These are phyloP conservation scores for Agrochola lychnidis DNA, from an alignment of 2,888 invertebrate species.

Conservation along the genomic window DNA sequence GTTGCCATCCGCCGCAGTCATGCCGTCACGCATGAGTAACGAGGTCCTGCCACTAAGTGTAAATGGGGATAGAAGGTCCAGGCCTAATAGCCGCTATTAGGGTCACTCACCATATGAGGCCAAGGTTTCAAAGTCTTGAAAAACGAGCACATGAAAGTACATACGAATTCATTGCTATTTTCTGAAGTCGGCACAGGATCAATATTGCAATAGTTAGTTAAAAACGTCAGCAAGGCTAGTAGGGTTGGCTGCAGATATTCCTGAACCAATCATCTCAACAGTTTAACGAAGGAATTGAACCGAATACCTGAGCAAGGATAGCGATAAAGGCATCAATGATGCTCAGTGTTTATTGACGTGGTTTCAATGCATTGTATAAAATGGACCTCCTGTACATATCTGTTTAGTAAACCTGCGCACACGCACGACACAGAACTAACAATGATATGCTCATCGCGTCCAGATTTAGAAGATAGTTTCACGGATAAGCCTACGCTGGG, in stretches of 20 bases:
- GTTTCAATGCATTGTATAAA: constrained; percentile 19
- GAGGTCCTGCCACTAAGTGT: constrained; percentile 62
- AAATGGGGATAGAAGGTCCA: constrained; percentile 55
- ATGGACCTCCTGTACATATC: constrained; percentile 32
- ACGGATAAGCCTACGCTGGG: constrained; percentile 59
- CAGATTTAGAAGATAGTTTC: constrained; percentile 61
- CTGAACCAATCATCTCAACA: not conserved
- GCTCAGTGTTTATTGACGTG: not conserved
- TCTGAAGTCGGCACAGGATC: no score
- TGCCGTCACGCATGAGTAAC: constrained; percentile 83
- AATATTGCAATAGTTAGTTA: not conserved
- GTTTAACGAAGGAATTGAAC: not conserved
- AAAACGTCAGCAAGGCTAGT: not conserved
- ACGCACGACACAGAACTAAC: constrained; percentile 65
- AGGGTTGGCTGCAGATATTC: not conserved
- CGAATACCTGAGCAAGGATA: not conserved
- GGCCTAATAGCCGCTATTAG: constrained; percentile 40
- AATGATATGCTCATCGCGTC: constrained; percentile 60
- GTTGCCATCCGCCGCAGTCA: constrained; percentile 82
- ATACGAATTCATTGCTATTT: not conserved
- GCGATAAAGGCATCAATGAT: not conserved
- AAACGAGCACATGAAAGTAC: not conserved
- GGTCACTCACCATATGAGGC: constrained; percentile 13
- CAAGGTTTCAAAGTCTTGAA: not conserved
- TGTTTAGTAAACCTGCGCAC: constrained; percentile 53